Conservation (phyloP, 1,140 invertebrate species). For the Meloidogyne chitwoodi region DNA sequence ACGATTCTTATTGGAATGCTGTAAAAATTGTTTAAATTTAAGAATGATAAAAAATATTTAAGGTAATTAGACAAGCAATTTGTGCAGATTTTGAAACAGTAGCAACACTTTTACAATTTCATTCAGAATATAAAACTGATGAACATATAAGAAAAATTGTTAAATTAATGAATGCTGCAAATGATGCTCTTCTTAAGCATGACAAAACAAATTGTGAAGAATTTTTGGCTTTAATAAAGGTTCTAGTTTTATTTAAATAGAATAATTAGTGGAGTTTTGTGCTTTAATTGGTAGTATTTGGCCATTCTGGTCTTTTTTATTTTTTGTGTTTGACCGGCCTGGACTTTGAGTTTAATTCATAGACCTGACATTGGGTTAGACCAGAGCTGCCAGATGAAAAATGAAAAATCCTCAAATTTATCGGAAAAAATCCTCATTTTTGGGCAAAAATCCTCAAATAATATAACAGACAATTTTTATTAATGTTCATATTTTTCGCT, state of each 20-base stretch:
- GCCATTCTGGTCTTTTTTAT: too few relatives aligned
- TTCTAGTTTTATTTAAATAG: background rate
- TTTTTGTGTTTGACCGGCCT: too few relatives aligned
- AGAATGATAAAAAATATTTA: background rate
- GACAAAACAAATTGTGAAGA: slow-evolving; percentile 14
- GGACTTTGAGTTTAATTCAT: too few relatives aligned
- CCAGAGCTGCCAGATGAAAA: too few relatives aligned
- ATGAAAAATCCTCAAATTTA: too few relatives aligned
- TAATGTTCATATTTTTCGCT: too few relatives aligned
- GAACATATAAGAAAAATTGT: slow-evolving; percentile 6
- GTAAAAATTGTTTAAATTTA: background rate
- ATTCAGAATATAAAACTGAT: slow-evolving; percentile 15
- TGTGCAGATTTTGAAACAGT: slow-evolving; percentile 17
- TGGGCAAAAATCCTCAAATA: too few relatives aligned
- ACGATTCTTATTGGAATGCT: slow-evolving; percentile 20
- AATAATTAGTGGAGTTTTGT: too few relatives aligned
- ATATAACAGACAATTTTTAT: too few relatives aligned
- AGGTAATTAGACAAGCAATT: slow-evolving; percentile 15
- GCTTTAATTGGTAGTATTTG: too few relatives aligned
- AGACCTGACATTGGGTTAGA: too few relatives aligned
- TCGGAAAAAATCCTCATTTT: too few relatives aligned
- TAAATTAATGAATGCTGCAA: slow-evolving; percentile 4
- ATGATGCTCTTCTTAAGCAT: slow-evolving; percentile 7
- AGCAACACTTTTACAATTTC: slow-evolving; percentile 16
- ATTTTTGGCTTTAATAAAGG: background rate